Evolutionary conservation across 1,140 invertebrate genomes (phyloP).

Genomic region (Radopholus similis): DNA sequence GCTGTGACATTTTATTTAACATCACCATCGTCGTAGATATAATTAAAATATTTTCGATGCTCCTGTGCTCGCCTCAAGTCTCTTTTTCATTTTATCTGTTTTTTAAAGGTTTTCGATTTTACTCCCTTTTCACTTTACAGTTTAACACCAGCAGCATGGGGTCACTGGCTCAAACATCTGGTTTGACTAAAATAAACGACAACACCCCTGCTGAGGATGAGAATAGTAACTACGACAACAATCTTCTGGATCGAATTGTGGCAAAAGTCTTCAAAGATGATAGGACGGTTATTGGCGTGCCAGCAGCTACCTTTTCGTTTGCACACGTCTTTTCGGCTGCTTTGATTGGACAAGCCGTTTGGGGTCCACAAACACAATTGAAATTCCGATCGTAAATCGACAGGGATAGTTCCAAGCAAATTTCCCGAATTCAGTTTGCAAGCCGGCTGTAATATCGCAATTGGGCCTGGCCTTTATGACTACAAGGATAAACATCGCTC

Average conservation of each 20-base stretch:
- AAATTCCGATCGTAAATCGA: neutral
- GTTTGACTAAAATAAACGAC: no score
- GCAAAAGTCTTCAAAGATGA: neutral
- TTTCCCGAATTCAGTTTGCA: neutral
- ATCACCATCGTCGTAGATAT: no score
- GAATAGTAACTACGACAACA: neutral
- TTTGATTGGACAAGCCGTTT: neutral
- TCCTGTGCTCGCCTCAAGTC: no score
- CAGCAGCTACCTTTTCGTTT: neutral
- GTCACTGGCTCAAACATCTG: no score
- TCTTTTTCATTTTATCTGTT: neutral
- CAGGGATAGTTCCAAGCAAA: neutral
- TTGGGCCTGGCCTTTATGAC: slow-evolving; percentile 13
- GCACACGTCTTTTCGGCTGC: neutral
- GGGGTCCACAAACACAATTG: neutral
- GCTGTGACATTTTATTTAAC: no score
- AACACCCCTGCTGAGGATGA: neutral
- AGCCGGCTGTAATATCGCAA: neutral
- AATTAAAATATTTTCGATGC: no score
- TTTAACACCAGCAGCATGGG: no score
- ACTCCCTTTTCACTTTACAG: neutral
- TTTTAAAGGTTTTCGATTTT: neutral
- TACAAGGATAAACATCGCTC: slow-evolving; percentile 1
- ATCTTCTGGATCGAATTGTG: neutral
- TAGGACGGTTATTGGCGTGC: neutral